Percentiles rank a stretch among this genome's conserved stretches.
phyloP scores from a whole-genome alignment of 2,888 invertebrate genomes.

The Drosophila austrosaltans region DNA sequence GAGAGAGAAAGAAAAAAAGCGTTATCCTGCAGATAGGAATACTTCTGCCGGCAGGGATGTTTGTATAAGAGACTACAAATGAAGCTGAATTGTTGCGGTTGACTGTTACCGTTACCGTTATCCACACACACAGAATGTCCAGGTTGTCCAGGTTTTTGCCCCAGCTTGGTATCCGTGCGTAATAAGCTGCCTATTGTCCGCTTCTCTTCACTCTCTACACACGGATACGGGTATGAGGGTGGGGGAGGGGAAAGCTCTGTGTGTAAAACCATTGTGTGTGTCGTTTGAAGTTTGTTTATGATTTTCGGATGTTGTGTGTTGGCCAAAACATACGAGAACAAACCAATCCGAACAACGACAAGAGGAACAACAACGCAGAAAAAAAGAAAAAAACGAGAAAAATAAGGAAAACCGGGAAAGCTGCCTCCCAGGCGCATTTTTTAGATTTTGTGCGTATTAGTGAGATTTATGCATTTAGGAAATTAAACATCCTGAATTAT shows the following conservation, averaged over 20 bases:
- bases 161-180: slow-evolving; percentile 51
- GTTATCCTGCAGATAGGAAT: slow-evolving; percentile 27
- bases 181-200: slow-evolving; percentile 62
- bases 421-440: slow-evolving; percentile 13
- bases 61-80: slow-evolving; percentile 59
- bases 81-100: slow-evolving; percentile 74
- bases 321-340: slow-evolving; percentile 27
- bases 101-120: slow-evolving; percentile 24
- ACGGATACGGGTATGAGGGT: background rate
- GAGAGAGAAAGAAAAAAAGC: slow-evolving; percentile 1
- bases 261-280: slow-evolving; percentile 43
- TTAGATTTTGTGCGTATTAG: slow-evolving; percentile 75
- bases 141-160: slow-evolving; percentile 10
- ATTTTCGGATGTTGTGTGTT: slow-evolving; percentile 76
- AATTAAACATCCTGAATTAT: slow-evolving; percentile 80
- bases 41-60: slow-evolving; percentile 5
- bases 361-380: background rate
- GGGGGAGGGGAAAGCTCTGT: background rate
- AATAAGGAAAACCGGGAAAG: slow-evolving; percentile 49
- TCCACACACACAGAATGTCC: slow-evolving; percentile 9
- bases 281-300: slow-evolving; percentile 82
- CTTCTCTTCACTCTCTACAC: slow-evolving; percentile 18
- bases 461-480: slow-evolving; percentile 82
- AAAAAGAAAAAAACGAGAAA: background rate
- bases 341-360: slow-evolving; percentile 3